Evolutionary conservation across 2,113 vertebrate species (phyloP), one percentile per base, ranked within the genome.

Genomic region (Numenius arquata): DNA sequence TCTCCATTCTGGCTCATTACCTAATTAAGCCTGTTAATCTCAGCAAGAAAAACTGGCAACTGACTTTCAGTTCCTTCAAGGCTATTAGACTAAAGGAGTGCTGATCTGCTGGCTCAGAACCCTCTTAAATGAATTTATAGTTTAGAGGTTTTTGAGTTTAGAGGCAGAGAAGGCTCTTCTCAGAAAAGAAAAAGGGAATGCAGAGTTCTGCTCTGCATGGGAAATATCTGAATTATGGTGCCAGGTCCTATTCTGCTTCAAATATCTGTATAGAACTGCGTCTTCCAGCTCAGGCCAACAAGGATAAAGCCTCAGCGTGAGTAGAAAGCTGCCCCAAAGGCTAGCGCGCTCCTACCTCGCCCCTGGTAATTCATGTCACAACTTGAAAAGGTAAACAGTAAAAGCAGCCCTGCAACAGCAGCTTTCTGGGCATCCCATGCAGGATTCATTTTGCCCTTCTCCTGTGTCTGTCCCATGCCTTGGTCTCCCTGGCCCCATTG

Each of bases 1-100:
- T 40, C 47, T 63, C 72, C 65, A 72, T 85, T 86, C 41, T 71
- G 10, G 32, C 53, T 81, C 77, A 21, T 95, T 91, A 70, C 30
- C 9, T 77, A 67, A 92, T 77, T 86, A 75, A 85, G 50, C 58
- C 38, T 84, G 58, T 25, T 92, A 53, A 4, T 53, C 65, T 80
- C 76, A 84, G 79, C 52, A 74, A 90, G 79, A 94, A 93, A 81
- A 84, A 5, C 47, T 72, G 61, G 82, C 61, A 65, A 48, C 40
- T 63, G 38, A 7, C 50, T 55, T 61, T 1, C 15, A 34, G 47
- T 48, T 75, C 61, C 43, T 74, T 71, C 85, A 59, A 91, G 85
- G 63, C 43, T 70, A 4, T 68, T 53, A 43, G 19, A 22, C 25
- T 30, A 13, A 52, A 48, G 43, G 22, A 71, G 7, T 2, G 16